Evolutionary conservation across 2,797 vertebrate species (phyloP).

Genomic region (Cirrhinus molitorella): DNA sequence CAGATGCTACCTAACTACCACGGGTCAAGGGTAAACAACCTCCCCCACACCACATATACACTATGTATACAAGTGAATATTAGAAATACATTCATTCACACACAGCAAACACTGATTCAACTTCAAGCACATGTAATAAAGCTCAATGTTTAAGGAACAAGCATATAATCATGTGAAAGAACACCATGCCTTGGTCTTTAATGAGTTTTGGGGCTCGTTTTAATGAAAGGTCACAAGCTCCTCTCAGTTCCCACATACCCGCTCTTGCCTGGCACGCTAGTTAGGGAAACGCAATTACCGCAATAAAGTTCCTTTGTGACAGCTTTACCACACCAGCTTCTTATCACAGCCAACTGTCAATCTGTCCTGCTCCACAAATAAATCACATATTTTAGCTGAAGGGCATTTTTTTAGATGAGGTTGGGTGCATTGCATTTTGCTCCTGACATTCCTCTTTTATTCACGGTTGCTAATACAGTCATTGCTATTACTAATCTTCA

Average conservation of each 20-base stretch:
- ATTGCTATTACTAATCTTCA: neutral
- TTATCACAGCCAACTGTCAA: conserved; percentile 18
- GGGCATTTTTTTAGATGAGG: conserved; percentile 12
- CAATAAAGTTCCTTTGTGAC: conserved; percentile 27
- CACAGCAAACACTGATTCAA: conserved; percentile 41
- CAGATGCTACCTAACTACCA: conserved; percentile 22
- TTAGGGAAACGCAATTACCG: conserved; percentile 17
- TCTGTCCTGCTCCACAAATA: neutral
- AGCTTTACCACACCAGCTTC: conserved; percentile 22
- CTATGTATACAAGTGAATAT: neutral
- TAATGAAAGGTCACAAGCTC: conserved; percentile 46
- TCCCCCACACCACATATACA: conserved; percentile 1
- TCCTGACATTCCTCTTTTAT: neutral
- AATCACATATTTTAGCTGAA: conserved; percentile 3
- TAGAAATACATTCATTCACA: neutral
- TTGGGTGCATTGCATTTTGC: neutral
- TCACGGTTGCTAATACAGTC: neutral
- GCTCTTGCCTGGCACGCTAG: neutral
- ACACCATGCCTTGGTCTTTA: conserved; percentile 28
- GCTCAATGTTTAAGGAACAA: conserved; percentile 34
- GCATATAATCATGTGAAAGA: conserved; percentile 33
- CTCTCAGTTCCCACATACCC: neutral
- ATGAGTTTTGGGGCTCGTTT: conserved; percentile 39
- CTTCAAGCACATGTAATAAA: conserved; percentile 29
- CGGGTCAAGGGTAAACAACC: neutral